Evolutionary conservation across 2,113 vertebrate genomes (phyloP).

Genomic region (Microcebus jonahi): DNA sequence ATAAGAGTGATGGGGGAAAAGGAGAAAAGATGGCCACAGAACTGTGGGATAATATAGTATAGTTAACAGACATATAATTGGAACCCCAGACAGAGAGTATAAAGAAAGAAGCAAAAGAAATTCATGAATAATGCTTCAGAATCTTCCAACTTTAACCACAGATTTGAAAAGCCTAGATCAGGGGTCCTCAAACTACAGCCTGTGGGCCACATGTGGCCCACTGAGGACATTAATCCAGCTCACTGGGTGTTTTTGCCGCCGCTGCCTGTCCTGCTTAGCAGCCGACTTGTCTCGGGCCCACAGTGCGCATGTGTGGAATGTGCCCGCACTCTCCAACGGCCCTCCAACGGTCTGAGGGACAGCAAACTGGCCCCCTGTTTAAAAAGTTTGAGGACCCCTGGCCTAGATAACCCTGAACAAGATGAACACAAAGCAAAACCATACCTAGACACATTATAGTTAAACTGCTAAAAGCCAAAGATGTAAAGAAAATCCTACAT

Average conservation of each 20-base stretch:
- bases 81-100: background rate
- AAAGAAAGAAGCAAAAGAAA: background rate
- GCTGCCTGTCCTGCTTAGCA: too few species aligned
- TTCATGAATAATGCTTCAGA: background rate
- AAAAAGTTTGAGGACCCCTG: too few species aligned
- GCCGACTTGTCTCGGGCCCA: too few species aligned
- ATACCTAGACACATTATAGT: background rate
- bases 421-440: background rate
- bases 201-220: too few species aligned
- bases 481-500: background rate
- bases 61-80: background rate
- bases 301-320: too few species aligned
- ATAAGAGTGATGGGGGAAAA: background rate
- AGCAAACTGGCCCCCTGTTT: too few species aligned
- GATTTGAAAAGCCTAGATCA: background rate
- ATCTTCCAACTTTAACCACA: background rate
- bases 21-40: background rate
- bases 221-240: too few species aligned
- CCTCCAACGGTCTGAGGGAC: too few species aligned
- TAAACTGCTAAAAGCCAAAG: background rate
- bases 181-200: too few species aligned
- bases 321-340: too few species aligned
- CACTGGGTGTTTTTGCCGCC: too few species aligned
- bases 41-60: background rate
- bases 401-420: background rate